Base-by-base conservation (phyloP, 1,140 invertebrate genomes). In the Charaxes varanes region DNA sequence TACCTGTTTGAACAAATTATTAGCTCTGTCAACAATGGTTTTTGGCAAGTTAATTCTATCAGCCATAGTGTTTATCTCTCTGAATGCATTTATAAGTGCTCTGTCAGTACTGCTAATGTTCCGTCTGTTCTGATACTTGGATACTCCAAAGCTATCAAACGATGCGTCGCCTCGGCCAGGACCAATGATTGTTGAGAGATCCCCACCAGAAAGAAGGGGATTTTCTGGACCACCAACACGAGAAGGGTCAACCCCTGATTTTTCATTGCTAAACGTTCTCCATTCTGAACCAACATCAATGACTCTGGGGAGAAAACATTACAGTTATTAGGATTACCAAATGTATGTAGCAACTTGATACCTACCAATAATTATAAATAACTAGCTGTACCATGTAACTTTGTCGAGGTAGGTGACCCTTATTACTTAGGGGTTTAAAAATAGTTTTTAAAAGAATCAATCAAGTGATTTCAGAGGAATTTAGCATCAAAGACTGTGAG, bases 211-310 rank as follows among this genome's bases (percentile, higher is more conserved):
- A 0, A 99, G 85, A 1, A 99, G 85, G 0, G 95, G 95, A 87
- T 99, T 99, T 88, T 98, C 93, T 3, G 94, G 93, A 0, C 94
- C 94, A 87, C 98, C 98, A 46, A 99, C 98, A 94, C 98, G 96
- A 86, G 96, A 98, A 12, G 97, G 97, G 87, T 99, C 98, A 1
- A 94, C 94, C 4, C 94, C 94, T 44, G 92, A 91, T 72, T 98
- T 98, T 71, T 99, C 98, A 87, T 99, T 99, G 60, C 95, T 98
- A 80, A 99, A 99, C 33, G 98, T 99, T 80, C 98, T 89, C 98
- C 98, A 99, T 84, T 99, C 98, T n/a, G 97, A 99, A n/a, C 98
- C 97, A n/a, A 99, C 98, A 87, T 99, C 98, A 54, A 99, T 97
- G 0, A 99, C 96, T 72, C 97, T 96, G 63, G 13, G 85, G 86